A percentile compares a stretch with the other conserved stretches of the same genome.
These are phyloP conservation scores for Drosophila greeni DNA, from an alignment of 2,888 invertebrate genomes.

Conservation along the genomic window DNA sequence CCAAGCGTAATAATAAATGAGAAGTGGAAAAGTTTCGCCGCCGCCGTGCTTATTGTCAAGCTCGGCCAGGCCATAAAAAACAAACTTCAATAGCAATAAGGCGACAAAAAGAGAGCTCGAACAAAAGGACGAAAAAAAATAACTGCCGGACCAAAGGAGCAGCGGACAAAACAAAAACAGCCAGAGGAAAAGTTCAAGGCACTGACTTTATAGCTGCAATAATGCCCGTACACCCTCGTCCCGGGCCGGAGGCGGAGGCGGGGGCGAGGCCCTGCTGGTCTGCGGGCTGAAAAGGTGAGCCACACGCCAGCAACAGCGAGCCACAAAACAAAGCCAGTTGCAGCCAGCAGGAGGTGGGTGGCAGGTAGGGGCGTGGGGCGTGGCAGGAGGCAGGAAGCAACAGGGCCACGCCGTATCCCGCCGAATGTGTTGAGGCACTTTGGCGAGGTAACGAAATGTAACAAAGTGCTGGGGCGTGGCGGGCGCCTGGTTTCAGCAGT, in stretches of 20 bases:
- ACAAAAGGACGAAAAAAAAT: constrained; percentile 35
- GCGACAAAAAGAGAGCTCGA: constrained; percentile 60
- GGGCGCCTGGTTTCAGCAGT: constrained; percentile 15
- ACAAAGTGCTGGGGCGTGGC: constrained; percentile 60
- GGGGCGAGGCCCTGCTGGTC: constrained; percentile 5
- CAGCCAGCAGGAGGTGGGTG: constrained; percentile 30
- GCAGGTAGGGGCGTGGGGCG: neutral
- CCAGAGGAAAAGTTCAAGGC: constrained; percentile 65
- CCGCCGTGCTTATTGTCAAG: constrained; percentile 74
- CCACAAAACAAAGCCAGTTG: constrained; percentile 57
- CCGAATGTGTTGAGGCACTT: constrained; percentile 71
- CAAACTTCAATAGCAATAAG: constrained; percentile 71
- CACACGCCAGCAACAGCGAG: constrained; percentile 54
- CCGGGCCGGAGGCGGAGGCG: constrained; percentile 12
- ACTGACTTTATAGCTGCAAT: constrained; percentile 75
- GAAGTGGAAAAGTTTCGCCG: constrained; percentile 71
- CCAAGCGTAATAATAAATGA: constrained; percentile 71
- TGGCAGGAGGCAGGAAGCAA: constrained; percentile 24
- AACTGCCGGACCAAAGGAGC: constrained; percentile 51
- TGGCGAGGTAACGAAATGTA: constrained; percentile 71
- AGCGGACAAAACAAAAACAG: constrained; percentile 47
- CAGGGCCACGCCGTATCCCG: constrained; percentile 30
- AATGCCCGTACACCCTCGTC: constrained; percentile 46
- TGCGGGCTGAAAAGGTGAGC: constrained; percentile 54
- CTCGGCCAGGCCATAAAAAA: constrained; percentile 72